phyloP scores from a whole-genome alignment of 2,888 invertebrate genomes.

The Standfussiana lucernea region DNA sequence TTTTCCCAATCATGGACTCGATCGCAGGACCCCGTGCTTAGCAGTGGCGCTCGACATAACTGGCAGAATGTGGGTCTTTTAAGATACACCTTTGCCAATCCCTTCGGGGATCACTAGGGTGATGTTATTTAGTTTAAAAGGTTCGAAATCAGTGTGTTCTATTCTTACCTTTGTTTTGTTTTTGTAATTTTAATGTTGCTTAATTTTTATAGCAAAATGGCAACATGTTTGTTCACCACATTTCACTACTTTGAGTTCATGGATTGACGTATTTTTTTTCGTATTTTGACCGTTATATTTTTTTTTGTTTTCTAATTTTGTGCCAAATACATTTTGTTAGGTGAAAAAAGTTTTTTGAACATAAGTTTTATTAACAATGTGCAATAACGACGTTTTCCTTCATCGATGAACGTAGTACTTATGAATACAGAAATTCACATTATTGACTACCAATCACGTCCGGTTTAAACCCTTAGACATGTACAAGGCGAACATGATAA shows the following conservation, averaged over 20 bases:
- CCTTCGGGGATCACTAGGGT: neutral
- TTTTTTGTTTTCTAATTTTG: constrained; percentile 4
- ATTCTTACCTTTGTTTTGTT: constrained; percentile 21
- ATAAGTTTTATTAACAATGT: neutral
- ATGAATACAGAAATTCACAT: no score
- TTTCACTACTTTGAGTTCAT: constrained; percentile 36
- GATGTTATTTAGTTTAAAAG: neutral
- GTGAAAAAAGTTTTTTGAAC: neutral
- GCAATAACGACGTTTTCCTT: no score
- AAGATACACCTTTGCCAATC: neutral
- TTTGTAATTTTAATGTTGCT: neutral
- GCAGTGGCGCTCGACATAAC: neutral
- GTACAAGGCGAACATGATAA: no score
- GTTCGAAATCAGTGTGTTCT: neutral
- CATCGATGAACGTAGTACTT: no score
- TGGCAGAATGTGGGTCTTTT: neutral
- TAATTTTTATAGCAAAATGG: constrained; percentile 2
- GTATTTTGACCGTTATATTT: constrained; percentile 23
- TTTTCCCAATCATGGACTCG: neutral
- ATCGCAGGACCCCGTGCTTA: neutral
- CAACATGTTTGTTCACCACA: constrained; percentile 32
- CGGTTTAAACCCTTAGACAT: no score
- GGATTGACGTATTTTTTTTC: constrained; percentile 39
- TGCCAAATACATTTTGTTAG: constrained; percentile 15
- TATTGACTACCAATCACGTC: no score